phyloP scores from a whole-genome alignment of 2,113 vertebrate species.

The Eonycteris spelaea region DNA sequence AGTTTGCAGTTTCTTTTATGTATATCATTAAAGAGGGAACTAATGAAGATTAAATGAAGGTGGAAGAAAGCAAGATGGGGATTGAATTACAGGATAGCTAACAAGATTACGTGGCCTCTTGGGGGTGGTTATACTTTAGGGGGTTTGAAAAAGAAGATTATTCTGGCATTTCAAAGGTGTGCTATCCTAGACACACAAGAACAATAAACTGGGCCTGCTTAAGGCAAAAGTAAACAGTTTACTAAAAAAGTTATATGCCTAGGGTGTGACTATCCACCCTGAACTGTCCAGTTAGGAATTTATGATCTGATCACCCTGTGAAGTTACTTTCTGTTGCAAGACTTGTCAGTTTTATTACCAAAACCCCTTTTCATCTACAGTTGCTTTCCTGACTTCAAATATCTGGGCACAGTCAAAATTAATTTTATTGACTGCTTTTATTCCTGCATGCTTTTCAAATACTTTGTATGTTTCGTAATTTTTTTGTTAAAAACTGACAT shows the following conservation, averaged over 20 bases:
- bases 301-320: neutral
- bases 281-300: neutral
- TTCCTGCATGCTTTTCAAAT: neutral
- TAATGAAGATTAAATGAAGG: neutral
- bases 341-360: neutral
- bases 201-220: neutral
- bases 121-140: neutral
- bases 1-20: neutral
- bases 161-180: neutral
- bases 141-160: neutral
- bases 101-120: neutral
- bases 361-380: neutral
- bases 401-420: neutral
- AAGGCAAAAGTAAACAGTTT: neutral
- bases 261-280: neutral
- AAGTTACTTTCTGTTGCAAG: neutral
- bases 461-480: neutral
- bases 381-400: neutral
- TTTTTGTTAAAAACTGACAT: slow-evolving; percentile 7
- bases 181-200: neutral
- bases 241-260: neutral
- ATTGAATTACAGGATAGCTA: neutral
- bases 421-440: slow-evolving; percentile 10
- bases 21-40: neutral
- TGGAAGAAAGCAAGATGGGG: neutral